These are phyloP conservation scores for Leptopterna dolabrata DNA, from an alignment of 2,888 invertebrate genomes.

Conservation along the genomic window DNA sequence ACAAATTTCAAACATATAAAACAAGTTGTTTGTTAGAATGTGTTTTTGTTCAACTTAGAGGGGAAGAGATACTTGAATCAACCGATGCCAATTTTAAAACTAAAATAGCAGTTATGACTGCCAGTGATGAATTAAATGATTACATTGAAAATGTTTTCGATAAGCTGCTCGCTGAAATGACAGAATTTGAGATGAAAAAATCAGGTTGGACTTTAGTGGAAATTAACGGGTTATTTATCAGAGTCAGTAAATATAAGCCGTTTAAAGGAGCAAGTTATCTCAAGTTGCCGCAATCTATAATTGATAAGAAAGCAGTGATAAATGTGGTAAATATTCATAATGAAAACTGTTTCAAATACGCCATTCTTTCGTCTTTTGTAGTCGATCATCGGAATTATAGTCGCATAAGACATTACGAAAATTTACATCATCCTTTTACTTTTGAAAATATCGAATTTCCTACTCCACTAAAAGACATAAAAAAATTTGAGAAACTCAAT, in stretches of 20 bases:
- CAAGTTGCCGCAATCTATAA: not conserved
- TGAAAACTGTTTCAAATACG: not conserved
- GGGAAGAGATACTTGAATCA: not conserved
- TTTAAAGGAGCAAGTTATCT: not conserved
- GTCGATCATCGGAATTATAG: not conserved
- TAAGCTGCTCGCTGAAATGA: not conserved
- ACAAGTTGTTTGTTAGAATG: not conserved
- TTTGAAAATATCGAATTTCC: no score
- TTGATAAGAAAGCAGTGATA: not conserved
- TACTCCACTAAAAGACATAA: no score
- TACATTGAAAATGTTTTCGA: not conserved
- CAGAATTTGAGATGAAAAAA: conserved; percentile 14
- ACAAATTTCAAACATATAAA: not conserved
- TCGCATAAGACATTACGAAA: not conserved
- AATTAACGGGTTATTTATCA: not conserved
- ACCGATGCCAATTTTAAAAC: not conserved
- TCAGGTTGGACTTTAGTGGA: conserved; percentile 16
- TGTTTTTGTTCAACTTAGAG: not conserved
- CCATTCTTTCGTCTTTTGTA: not conserved
- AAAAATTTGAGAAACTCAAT: no score
- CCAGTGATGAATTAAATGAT: not conserved
- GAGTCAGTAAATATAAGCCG: not conserved
- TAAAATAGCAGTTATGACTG: not conserved
- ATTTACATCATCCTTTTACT: not conserved
- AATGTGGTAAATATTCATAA: not conserved